phyloP scores from a whole-genome alignment of 2,888 invertebrate genomes.

The Agrotis clavis region DNA sequence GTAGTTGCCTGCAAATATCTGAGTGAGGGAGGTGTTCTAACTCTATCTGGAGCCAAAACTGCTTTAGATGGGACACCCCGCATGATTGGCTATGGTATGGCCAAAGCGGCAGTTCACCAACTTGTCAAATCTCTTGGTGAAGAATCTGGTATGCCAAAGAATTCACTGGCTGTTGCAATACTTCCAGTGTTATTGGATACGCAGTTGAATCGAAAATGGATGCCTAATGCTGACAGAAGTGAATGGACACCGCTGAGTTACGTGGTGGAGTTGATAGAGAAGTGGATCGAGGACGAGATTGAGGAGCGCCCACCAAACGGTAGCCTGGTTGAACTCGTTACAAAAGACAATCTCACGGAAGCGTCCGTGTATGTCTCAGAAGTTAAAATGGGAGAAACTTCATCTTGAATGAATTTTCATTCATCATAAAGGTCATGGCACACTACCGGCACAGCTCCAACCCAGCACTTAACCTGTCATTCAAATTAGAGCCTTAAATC shows the following conservation, averaged over 20 bases:
- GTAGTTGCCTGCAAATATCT: slow-evolving; percentile 96
- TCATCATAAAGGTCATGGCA: neutral
- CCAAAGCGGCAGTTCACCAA: slow-evolving; percentile 98
- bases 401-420: neutral
- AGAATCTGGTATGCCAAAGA: slow-evolving; percentile 96
- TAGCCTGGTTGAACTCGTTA: slow-evolving; percentile 96
- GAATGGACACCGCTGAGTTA: slow-evolving; percentile 98
- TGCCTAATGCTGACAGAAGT: slow-evolving; percentile 97
- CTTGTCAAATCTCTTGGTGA: slow-evolving; percentile 96
- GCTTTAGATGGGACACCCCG: slow-evolving; percentile 96
- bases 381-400: neutral
- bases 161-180: slow-evolving; percentile 95
- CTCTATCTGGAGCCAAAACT: slow-evolving; percentile 98
- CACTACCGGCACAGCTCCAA: no score
- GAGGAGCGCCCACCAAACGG: slow-evolving; percentile 93
- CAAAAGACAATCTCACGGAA: slow-evolving; percentile 95
- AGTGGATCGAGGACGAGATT: slow-evolving; percentile 94
- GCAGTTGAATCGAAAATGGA: slow-evolving; percentile 99
- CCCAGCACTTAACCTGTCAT: no score
- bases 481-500: no score
- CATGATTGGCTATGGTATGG: slow-evolving; percentile 93
- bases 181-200: slow-evolving; percentile 98
- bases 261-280: slow-evolving; percentile 96
- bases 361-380: neutral
- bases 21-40: slow-evolving; percentile 96